Evolutionary conservation across 1,140 invertebrate species (phyloP), one percentile per base, ranked within the genome.

Genomic region (Schlechtendalia chinensis): DNA sequence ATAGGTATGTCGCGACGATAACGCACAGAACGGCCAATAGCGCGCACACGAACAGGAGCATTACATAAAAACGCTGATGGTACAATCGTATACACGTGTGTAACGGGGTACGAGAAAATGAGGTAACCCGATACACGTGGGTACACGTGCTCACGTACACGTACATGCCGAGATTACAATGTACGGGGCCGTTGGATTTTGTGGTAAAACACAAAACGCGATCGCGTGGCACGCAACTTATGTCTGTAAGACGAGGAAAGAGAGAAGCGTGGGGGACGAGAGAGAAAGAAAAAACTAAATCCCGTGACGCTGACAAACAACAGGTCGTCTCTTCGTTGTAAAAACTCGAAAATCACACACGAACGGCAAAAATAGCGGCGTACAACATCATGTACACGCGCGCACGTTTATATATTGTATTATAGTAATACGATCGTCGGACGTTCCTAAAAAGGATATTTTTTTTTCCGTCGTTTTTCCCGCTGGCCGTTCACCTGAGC

Each of bases 401-500:
- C n/a, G n/a, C n/a, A n/a, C n/a, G n/a, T n/a, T n/a, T n/a, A 27
- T 6, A 65, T 32, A 17, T 39, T 17, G 11, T n/a, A 71, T 53
- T 71, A 47, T 17, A 61, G 45, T 79, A 79, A 79, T 29, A 79
- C 58, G 75, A 74, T 69, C 53, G 81, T 54, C 72, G 32, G 39
- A 45, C 58, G 22, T 63, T 65, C 61, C 59, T 59, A 65, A 75
- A 59, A 77, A 54, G 39, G 39, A 47, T 47, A 61, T 79, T 74
- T 67, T 59, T 79, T 74, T 67, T 59, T 58, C 75, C 71, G 14
- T 61, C 17, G 17, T 47, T 61, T 63, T 56, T 58, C 71, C 29
- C 72, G n/a, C 58, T 67, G 56, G 54, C 81, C 61, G 12, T 77
- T 79, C 75, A 71, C 69, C 81, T 74, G 81, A 59, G 67, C 54